These are phyloP conservation scores for Acanthurus tractus DNA, from an alignment of 2,797 vertebrate species.

Conservation along the genomic window DNA sequence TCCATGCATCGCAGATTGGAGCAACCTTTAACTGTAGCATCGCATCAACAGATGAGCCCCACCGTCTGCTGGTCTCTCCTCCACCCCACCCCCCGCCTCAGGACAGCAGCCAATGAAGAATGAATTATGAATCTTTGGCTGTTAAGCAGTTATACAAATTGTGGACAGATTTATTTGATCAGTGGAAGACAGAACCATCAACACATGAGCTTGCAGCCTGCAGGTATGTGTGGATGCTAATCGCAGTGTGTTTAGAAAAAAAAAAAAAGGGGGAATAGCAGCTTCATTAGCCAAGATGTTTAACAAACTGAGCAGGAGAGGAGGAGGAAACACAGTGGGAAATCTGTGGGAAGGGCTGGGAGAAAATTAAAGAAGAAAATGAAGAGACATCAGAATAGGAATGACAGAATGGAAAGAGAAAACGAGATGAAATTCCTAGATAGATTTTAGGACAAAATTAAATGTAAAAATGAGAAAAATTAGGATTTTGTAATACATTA, in stretches of 20 bases:
- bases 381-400: background rate
- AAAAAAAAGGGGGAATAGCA: constrained; percentile 35
- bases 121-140: constrained; percentile 49
- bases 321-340: background rate
- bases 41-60: background rate
- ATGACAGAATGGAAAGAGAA: background rate
- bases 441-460: too few relatives aligned
- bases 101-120: constrained; percentile 40
- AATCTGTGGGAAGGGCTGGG: background rate
- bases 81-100: background rate
- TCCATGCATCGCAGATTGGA: background rate
- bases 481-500: too few relatives aligned
- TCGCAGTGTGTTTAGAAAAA: constrained; percentile 58
- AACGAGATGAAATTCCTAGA: too few relatives aligned
- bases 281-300: constrained; percentile 66
- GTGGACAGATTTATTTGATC: constrained; percentile 59
- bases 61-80: background rate
- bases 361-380: background rate
- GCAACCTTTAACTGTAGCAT: background rate
- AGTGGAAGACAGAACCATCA: constrained; percentile 50
- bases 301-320: constrained; percentile 45
- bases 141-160: constrained; percentile 59
- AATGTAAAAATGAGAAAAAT: too few relatives aligned
- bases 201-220: constrained; percentile 57
- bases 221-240: constrained; percentile 74